Conservation (phyloP, 1,140 invertebrate genomes). For the Parasteatoda tepidariorum region DNA sequence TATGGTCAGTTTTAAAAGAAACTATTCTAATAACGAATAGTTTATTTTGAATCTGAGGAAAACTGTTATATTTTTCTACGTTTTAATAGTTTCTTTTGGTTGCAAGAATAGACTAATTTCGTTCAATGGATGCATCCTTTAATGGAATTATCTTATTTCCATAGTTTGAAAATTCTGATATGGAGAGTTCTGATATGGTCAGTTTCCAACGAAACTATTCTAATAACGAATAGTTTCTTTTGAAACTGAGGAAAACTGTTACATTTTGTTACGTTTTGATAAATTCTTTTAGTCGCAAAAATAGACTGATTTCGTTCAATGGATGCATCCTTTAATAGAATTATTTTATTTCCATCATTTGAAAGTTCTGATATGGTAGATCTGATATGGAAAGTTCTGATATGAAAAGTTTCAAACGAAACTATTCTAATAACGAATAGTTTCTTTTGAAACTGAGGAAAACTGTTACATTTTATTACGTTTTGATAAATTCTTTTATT, state of each 20-base stretch:
- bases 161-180: too few species aligned
- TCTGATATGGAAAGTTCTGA: too few species aligned
- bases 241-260: conserved; percentile 21
- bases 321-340: too few species aligned
- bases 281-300: conserved; percentile 27
- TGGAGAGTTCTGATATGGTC: too few species aligned
- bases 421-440: conserved; percentile 37
- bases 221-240: conserved; percentile 34
- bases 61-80: conserved; percentile 31
- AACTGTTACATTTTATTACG: conserved; percentile 31
- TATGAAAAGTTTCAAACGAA: conserved; percentile 52
- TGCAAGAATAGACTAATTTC: conserved; percentile 29
- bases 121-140: too few species aligned
- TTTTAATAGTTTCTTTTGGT: conserved; percentile 38
- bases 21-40: conserved; percentile 37
- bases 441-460: conserved; percentile 25
- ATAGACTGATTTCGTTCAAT: conserved; percentile 28
- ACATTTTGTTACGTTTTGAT: conserved; percentile 40
- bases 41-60: conserved; percentile 25
- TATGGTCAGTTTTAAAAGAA: conserved; percentile 55
- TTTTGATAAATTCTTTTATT: conserved; percentile 35
- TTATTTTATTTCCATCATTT: too few species aligned
- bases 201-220: conserved; percentile 55
- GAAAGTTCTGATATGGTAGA: too few species aligned
- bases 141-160: too few species aligned